Conservation (phyloP, 2,888 invertebrate genomes). For the Psylliodes chrysocephalus region DNA sequence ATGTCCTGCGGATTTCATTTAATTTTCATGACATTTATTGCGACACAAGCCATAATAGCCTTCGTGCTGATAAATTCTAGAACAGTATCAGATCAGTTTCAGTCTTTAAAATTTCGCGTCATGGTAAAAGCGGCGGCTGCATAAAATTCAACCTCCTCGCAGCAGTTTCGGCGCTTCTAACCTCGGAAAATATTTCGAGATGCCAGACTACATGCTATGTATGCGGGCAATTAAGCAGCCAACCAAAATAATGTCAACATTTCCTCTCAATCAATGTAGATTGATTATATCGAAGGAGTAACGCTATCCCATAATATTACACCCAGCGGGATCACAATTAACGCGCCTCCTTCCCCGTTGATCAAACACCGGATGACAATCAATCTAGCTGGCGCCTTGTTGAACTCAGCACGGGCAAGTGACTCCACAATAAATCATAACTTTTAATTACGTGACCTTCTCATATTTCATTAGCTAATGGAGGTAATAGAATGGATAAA, state of each 20-base stretch:
- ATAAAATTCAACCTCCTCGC: too few relatives aligned
- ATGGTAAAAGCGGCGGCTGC: too few relatives aligned
- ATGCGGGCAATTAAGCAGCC: background rate
- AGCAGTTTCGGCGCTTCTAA: background rate
- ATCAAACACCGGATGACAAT: constrained; percentile 36
- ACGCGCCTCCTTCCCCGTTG: constrained; percentile 21
- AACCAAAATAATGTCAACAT: constrained; percentile 16
- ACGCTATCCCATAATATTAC: constrained; percentile 16
- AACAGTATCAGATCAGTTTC: too few relatives aligned
- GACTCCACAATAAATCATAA: constrained; percentile 34
- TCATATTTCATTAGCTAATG: constrained; percentile 38
- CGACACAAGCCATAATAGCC: too few relatives aligned
- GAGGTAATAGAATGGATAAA: constrained; percentile 29
- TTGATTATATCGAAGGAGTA: constrained; percentile 20
- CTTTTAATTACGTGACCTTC: constrained; percentile 37
- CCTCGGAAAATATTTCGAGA: background rate
- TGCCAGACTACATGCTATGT: background rate
- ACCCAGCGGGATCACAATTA: constrained; percentile 21
- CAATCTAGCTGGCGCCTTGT: constrained; percentile 32
- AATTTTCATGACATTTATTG: too few relatives aligned
- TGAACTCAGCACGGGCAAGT: constrained; percentile 30
- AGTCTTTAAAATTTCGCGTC: too few relatives aligned
- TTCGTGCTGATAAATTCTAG: too few relatives aligned
- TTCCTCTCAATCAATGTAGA: constrained; percentile 14
- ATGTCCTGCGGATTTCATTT: too few relatives aligned